phyloP scores from a whole-genome alignment of 2,797 vertebrate species.

The Rhabdomys pumilio region DNA sequence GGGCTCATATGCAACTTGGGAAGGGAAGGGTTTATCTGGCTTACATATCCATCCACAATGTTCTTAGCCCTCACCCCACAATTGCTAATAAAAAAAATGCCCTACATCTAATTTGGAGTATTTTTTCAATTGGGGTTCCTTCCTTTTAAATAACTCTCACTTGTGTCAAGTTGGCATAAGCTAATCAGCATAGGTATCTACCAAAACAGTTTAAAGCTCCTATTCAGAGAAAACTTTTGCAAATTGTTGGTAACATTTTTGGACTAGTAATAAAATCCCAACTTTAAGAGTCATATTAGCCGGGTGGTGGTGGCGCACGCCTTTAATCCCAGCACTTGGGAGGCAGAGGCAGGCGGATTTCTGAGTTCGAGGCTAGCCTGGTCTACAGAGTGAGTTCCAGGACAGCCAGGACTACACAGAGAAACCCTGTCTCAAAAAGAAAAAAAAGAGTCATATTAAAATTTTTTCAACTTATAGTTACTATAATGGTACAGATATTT shows the following conservation, averaged over 20 bases:
- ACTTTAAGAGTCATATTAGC: constrained; percentile 17
- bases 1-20: not conserved
- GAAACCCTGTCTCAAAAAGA: too few species aligned
- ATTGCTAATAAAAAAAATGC: not conserved
- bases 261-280: constrained; percentile 21
- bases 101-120: not conserved
- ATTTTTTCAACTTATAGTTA: constrained; percentile 38
- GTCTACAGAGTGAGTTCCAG: too few species aligned
- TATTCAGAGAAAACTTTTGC: constrained; percentile 58
- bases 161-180: not conserved
- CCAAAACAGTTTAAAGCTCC: not conserved
- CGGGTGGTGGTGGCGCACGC: too few species aligned
- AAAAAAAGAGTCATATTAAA: not conserved
- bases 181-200: not conserved
- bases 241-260: constrained; percentile 43
- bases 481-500: not conserved
- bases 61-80: not conserved
- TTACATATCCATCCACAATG: not conserved
- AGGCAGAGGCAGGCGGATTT: too few species aligned
- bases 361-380: too few species aligned
- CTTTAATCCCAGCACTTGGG: too few species aligned
- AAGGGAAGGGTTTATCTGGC: not conserved
- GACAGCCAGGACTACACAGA: too few species aligned
- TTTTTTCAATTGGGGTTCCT: not conserved
- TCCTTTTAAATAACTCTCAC: not conserved